Percentiles rank a stretch among this genome's conserved stretches.
phyloP scores from a whole-genome alignment of 2,888 invertebrate species.

The Polydesmus complanatus region DNA sequence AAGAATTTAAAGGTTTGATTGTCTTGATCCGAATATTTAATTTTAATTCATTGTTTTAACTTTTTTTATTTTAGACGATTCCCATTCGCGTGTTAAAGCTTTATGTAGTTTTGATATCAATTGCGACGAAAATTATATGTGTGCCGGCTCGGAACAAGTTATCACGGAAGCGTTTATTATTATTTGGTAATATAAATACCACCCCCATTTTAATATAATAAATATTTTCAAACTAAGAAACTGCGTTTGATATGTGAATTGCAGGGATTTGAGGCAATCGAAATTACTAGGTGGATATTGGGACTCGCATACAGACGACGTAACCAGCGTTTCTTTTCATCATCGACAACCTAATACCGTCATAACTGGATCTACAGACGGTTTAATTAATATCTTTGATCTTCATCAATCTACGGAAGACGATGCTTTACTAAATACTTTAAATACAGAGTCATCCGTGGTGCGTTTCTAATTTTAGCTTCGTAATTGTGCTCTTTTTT shows the following conservation, averaged over 20 bases:
- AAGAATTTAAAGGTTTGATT: neutral
- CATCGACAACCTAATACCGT: slow-evolving; percentile 48
- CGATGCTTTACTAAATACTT: slow-evolving; percentile 57
- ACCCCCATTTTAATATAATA: neutral
- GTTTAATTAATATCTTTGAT: slow-evolving; percentile 71
- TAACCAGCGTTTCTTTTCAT: slow-evolving; percentile 52
- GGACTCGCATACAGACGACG: slow-evolving; percentile 21
- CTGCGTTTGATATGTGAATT: no score
- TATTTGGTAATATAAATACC: slow-evolving; percentile 19
- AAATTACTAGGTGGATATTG: slow-evolving; percentile 21
- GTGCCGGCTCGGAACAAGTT: slow-evolving; percentile 21
- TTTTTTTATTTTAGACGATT: slow-evolving; percentile 1
- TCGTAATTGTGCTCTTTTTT: neutral
- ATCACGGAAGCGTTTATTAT: slow-evolving; percentile 20
- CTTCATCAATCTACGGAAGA: slow-evolving; percentile 57
- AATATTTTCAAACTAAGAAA: neutral
- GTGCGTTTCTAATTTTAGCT: slow-evolving; percentile 30
- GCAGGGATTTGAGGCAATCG: slow-evolving; percentile 9
- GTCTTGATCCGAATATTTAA: neutral
- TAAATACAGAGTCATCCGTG: slow-evolving; percentile 66
- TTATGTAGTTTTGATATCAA: slow-evolving; percentile 20
- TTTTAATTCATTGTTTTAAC: neutral
- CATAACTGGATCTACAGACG: slow-evolving; percentile 65
- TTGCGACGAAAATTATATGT: slow-evolving; percentile 15
- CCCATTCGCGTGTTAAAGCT: slow-evolving; percentile 14